These are phyloP conservation scores for Numenius phaeopus DNA, from an alignment of 2,797 vertebrate genomes.

Conservation along the genomic window DNA sequence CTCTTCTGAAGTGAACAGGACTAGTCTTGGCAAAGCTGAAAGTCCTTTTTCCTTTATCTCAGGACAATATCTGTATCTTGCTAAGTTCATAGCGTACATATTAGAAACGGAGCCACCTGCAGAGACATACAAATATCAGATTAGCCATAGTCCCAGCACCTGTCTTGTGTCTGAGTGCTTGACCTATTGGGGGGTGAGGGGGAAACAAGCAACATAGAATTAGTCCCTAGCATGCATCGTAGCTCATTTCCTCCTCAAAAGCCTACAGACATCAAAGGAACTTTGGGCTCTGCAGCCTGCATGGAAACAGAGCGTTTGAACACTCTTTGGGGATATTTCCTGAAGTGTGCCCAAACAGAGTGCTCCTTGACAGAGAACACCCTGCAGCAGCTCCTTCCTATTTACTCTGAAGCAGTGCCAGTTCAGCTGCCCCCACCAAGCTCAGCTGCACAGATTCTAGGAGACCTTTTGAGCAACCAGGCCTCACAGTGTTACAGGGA, in stretches of 20 bases:
- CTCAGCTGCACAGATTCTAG: neutral
- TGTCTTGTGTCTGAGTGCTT: neutral
- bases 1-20: constrained; percentile 88
- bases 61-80: constrained; percentile 84
- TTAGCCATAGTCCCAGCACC: neutral
- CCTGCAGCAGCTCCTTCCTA: neutral
- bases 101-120: constrained; percentile 91
- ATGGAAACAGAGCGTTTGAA: neutral
- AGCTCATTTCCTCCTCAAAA: neutral
- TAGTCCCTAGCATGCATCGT: neutral
- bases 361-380: neutral
- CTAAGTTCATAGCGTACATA: constrained; percentile 90
- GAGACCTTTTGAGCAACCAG: neutral
- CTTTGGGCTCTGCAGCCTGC: neutral
- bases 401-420: neutral
- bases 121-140: neutral
- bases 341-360: neutral
- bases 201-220: neutral
- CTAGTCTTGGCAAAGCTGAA: constrained; percentile 82
- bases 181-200: neutral
- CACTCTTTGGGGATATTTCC: neutral
- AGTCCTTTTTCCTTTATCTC: constrained; percentile 87
- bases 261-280: neutral
- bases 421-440: neutral
- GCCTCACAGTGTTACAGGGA: neutral